Evolutionary conservation across 1,140 invertebrate species (phyloP).

Genomic region (Cydia splendana): DNA sequence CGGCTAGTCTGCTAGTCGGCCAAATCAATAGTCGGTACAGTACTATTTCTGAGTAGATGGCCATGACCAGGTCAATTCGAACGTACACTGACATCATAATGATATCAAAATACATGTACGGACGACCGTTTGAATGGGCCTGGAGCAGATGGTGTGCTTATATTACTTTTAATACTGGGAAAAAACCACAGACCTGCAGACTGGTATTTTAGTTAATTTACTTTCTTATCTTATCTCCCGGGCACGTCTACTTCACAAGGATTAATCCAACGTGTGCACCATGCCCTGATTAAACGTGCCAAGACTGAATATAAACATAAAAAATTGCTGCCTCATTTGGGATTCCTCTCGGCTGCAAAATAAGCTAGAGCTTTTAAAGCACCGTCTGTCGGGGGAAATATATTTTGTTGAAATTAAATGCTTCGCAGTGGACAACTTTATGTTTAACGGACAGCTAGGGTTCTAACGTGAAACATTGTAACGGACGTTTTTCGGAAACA

Average conservation of each 20-base stretch:
- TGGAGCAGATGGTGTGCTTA: too few species aligned
- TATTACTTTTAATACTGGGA: background rate
- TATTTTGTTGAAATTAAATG: conserved; percentile 35
- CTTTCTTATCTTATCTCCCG: background rate
- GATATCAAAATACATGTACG: too few species aligned
- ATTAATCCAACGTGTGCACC: background rate
- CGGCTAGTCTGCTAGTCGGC: too few species aligned
- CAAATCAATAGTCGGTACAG: too few species aligned
- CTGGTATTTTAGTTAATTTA: background rate
- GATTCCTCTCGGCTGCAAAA: conserved; percentile 32
- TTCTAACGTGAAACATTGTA: background rate
- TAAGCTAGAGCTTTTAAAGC: conserved; percentile 35
- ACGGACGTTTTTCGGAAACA: background rate
- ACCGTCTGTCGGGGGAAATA: conserved; percentile 31
- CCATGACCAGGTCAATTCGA: too few species aligned
- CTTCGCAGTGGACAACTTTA: conserved; percentile 7
- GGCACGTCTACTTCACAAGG: background rate
- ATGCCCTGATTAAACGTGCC: background rate
- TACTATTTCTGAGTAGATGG: too few species aligned
- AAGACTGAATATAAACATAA: conserved; percentile 25
- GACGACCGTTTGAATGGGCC: too few species aligned
- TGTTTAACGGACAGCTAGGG: background rate
- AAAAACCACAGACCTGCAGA: background rate
- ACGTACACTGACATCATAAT: too few species aligned
- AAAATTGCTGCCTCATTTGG: conserved; percentile 35